A percentile compares a stretch with the other conserved stretches of the same genome.
Conservation (phyloP, 2,888 invertebrate genomes). For the Platycnemis pennipes region DNA sequence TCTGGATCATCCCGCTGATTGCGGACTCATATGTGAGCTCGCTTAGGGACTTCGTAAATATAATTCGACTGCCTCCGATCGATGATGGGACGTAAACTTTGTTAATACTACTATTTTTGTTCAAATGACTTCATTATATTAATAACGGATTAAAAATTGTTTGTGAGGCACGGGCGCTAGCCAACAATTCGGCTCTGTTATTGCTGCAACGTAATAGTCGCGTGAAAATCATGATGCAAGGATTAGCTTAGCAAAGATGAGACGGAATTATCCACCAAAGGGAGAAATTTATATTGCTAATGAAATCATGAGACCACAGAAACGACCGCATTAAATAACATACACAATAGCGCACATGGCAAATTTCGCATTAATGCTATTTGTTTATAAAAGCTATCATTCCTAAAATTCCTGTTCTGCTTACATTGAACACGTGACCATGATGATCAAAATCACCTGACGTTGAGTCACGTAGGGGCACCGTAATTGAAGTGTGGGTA, state of each 20-base stretch:
- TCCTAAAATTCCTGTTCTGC: not conserved
- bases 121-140: no score
- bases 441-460: constrained; percentile 36
- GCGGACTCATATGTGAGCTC: no score
- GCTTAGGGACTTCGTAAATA: not conserved
- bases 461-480: not conserved
- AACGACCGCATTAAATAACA: not conserved
- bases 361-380: not conserved
- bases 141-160: no score
- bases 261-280: not conserved
- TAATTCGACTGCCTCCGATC: no score
- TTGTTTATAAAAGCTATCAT: not conserved
- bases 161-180: no score
- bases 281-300: not conserved
- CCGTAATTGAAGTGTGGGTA: not conserved
- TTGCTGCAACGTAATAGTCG: not conserved
- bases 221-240: not conserved
- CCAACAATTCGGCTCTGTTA: no score
- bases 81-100: no score
- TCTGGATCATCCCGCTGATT: not conserved
- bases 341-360: no score
- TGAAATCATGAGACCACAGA: not conserved
- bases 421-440: constrained; percentile 20
- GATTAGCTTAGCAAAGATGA: not conserved
- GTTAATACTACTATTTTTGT: no score